Conservation (phyloP, 2,797 vertebrate species). For the Ctenopoma multispine region DNA sequence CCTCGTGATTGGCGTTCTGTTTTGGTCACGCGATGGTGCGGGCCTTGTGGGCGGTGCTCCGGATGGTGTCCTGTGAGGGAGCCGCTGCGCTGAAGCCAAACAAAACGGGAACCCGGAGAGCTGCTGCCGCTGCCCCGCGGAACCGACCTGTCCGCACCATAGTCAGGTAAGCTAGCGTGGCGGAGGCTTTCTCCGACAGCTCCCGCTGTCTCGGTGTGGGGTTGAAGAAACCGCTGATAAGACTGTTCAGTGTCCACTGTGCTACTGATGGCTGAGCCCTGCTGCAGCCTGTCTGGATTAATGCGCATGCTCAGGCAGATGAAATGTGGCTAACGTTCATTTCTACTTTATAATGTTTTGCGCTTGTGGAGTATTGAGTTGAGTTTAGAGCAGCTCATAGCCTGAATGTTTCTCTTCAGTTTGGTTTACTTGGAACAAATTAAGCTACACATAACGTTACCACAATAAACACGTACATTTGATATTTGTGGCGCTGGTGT, state of each 20-base stretch:
- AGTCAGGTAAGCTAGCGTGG: slow-evolving; percentile 53
- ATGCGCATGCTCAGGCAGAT: too few species aligned
- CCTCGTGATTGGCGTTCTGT: slow-evolving; percentile 77
- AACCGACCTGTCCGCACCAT: not conserved
- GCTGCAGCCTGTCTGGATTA: not conserved
- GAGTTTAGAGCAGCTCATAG: not conserved
- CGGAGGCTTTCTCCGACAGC: fast-evolving
- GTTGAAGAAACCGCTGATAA: slow-evolving; percentile 12
- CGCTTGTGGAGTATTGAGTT: not conserved
- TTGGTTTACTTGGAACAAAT: too few species aligned
- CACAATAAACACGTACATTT: too few species aligned
- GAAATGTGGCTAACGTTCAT: not conserved
- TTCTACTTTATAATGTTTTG: not conserved
- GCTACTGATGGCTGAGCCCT: slow-evolving; percentile 24
- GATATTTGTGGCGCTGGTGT: too few species aligned
- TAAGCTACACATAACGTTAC: too few species aligned
- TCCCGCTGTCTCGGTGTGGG: fast-evolving
- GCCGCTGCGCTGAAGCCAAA: slow-evolving; percentile 51
- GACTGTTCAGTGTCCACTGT: slow-evolving; percentile 10
- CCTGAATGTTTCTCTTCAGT: too few species aligned
- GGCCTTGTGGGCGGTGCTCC: slow-evolving; percentile 78
- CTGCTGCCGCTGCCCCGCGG: not conserved
- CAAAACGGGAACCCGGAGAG: not conserved
- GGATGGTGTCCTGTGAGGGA: slow-evolving; percentile 52
- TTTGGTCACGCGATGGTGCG: slow-evolving; percentile 80